phyloP scores from a whole-genome alignment of 2,113 vertebrate genomes.

The Pyxicephalus adspersus region DNA sequence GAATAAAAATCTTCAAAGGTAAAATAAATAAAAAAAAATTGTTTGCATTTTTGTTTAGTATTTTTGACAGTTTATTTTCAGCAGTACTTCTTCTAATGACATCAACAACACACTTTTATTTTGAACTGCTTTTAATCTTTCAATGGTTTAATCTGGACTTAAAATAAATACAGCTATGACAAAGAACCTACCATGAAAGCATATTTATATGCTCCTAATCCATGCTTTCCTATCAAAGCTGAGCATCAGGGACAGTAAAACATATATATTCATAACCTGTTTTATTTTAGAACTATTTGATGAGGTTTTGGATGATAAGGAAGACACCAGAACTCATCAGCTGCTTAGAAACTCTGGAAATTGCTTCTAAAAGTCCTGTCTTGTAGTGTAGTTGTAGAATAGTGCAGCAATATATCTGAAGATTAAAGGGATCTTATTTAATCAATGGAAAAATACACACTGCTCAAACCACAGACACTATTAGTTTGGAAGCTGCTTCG shows the following conservation, averaged over 20 bases:
- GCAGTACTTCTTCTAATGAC: neutral
- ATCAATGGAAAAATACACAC: constrained; percentile 15
- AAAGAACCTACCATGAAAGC: constrained; percentile 29
- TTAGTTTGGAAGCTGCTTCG: constrained; percentile 9
- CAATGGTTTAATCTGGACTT: constrained; percentile 41
- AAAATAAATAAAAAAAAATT: too few species aligned
- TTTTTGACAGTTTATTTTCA: neutral
- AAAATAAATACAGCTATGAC: neutral
- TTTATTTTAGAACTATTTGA: neutral
- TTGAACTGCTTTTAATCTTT: constrained; percentile 39
- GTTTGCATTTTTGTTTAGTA: too few species aligned
- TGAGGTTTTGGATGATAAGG: too few species aligned
- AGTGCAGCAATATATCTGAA: constrained; percentile 4
- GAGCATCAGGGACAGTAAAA: constrained; percentile 22
- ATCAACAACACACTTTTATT: neutral
- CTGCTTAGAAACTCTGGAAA: neutral
- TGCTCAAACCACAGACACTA: neutral
- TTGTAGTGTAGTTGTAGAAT: neutral
- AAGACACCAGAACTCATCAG: neutral
- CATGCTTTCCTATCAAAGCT: constrained; percentile 41
- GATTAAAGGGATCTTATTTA: constrained; percentile 48
- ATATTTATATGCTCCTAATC: constrained; percentile 46
- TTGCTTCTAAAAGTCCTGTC: neutral
- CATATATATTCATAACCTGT: neutral
- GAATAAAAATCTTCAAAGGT: too few species aligned